These are phyloP conservation scores for Anoplophora glabripennis DNA, from an alignment of 1,140 invertebrate species.

Conservation along the genomic window DNA sequence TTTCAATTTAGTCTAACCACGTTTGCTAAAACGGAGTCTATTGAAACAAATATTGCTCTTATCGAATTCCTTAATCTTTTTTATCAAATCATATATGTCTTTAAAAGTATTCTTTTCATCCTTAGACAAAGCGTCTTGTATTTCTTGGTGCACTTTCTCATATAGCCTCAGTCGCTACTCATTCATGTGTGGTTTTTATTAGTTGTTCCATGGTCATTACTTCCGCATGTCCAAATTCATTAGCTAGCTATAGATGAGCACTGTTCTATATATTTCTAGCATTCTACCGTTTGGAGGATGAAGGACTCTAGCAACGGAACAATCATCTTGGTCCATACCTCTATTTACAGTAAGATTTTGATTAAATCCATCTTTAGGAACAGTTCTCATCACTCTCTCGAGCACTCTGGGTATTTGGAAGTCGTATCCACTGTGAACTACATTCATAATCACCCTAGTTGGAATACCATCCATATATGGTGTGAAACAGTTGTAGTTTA, in stretches of 20 bases:
- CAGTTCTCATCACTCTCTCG: conserved; percentile 42
- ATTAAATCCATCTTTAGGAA: conserved; percentile 61
- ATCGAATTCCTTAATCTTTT: conserved; percentile 9
- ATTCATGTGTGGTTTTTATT: neutral
- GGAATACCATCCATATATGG: conserved; percentile 60
- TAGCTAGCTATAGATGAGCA: conserved; percentile 68
- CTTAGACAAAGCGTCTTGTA: conserved; percentile 13
- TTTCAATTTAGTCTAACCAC: no score
- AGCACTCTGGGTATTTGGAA: conserved; percentile 55
- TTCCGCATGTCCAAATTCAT: conserved; percentile 33
- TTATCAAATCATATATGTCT: conserved; percentile 22
- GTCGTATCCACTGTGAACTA: conserved; percentile 60
- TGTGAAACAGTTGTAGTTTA: conserved; percentile 63
- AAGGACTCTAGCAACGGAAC: conserved; percentile 35
- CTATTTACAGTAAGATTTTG: conserved; percentile 63
- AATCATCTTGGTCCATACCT: conserved; percentile 35
- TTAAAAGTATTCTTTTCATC: conserved; percentile 23
- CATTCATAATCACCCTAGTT: conserved; percentile 61
- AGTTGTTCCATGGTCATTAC: conserved; percentile 17
- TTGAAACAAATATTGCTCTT: no score
- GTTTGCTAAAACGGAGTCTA: no score
- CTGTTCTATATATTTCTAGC: conserved; percentile 67
- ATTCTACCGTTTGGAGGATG: conserved; percentile 60
- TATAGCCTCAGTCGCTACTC: conserved; percentile 6
- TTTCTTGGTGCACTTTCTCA: conserved; percentile 22